A percentile compares a stretch with the other conserved stretches of the same genome.
Evolutionary conservation across 2,888 invertebrate species (phyloP).

Genomic region (Tachina lurida): DNA sequence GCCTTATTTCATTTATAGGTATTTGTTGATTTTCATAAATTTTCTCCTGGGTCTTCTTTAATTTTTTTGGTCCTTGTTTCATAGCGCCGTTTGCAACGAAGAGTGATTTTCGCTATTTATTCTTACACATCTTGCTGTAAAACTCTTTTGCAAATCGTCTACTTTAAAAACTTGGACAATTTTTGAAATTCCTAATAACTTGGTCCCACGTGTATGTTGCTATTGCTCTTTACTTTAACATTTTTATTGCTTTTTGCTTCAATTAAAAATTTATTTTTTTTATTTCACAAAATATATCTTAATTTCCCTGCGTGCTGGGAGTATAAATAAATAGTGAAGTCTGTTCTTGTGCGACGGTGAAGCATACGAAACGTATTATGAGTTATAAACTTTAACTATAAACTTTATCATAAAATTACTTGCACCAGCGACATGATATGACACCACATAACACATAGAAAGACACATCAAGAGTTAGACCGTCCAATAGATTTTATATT

Average conservation of each 20-base stretch:
- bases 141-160: background rate
- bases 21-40: no score
- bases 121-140: background rate
- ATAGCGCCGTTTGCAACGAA: no score
- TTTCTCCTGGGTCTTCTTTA: no score
- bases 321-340: constrained; percentile 7
- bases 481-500: constrained; percentile 38
- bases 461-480: background rate
- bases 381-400: constrained; percentile 44
- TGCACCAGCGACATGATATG: constrained; percentile 26
- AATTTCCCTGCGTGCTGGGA: background rate
- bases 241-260: constrained; percentile 8
- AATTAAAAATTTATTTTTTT: constrained; percentile 41
- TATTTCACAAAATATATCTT: constrained; percentile 22
- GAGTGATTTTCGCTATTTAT: no score
- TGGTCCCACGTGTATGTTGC: constrained; percentile 5
- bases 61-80: no score
- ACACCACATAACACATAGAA: background rate
- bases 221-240: background rate
- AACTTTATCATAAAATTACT: constrained; percentile 52
- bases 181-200: background rate
- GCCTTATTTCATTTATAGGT: no score
- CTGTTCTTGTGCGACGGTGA: background rate
- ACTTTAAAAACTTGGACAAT: background rate
- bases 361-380: constrained; percentile 14